Evolutionary conservation across 2,888 invertebrate genomes (phyloP), one percentile per base, ranked within the genome.

Genomic region (Caenorhabditis imperialis): DNA sequence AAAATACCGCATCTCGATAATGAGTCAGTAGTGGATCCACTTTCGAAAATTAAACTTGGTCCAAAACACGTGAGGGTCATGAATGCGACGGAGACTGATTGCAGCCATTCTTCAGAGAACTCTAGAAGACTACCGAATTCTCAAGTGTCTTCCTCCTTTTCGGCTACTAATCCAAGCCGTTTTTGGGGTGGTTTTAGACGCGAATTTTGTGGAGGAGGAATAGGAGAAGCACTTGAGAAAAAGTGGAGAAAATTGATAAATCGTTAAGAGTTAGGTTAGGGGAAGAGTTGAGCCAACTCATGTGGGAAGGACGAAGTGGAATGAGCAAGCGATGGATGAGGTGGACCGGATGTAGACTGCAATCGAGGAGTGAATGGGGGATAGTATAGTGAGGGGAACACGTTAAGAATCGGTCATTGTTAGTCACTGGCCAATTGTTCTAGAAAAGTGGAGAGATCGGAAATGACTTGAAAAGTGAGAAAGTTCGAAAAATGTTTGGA

Each of bases 151-250:
- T 25, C 18, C 30, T 22, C 18, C 50, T 33, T 22, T 12, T 12
- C 33, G 20, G 14, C 8, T 18, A 18, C 12, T 33, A 12, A 20
- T 12, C 12, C 35, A 35, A 40, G 40, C 40, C 4, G 10, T 6
- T n/a, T n/a, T 40, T n/a, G 5, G 10, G 10, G 47, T 18, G 7
- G n/a, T n/a, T n/a, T n/a, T n/a, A n/a, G n/a, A n/a, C 45, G 8
- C 16, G 47, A 58, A 18, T 37, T 47, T 47, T 60, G 60, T 48
- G 48, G 48, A 48, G 48, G 60, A 60, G 48, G 48, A 37, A 47
- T 18, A 22, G 6, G 20, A 58, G 47, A 18, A 38, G 27, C 16
- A 25, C 47, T 47, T 48, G 48, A 48, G 16, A 20, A 42, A 55
- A n/a, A n/a, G n/a, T n/a, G 16, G 16, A 27, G 54, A 27, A 40